Conservation (phyloP, 2,113 vertebrate genomes). For the Gulo gulo region DNA sequence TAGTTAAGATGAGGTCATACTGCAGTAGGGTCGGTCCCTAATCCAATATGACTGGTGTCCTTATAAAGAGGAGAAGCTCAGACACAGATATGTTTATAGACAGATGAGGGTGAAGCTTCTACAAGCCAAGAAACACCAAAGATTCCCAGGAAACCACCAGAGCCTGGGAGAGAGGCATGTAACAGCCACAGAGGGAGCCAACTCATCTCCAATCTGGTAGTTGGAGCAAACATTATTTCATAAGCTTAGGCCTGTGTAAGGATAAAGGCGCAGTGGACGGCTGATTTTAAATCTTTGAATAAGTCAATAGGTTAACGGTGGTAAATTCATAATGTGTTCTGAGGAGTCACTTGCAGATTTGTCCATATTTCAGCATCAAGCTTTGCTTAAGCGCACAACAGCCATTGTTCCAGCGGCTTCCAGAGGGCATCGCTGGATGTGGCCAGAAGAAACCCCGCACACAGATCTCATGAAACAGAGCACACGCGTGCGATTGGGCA, state of each 20-base stretch:
- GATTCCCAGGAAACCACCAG: not conserved
- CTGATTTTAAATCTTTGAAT: not conserved
- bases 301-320: not conserved
- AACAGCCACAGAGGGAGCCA: not conserved
- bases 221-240: not conserved
- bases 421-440: rapidly evolving
- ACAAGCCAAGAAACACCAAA: not conserved
- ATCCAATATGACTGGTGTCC: not conserved
- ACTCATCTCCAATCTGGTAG: not conserved
- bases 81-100: not conserved
- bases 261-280: too few relatives aligned
- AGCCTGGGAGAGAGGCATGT: not conserved
- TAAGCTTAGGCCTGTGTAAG: not conserved
- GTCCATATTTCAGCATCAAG: not conserved
- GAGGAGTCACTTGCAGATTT: too few relatives aligned
- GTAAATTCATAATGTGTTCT: not conserved
- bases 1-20: not conserved
- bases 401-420: not conserved
- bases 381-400: too few relatives aligned
- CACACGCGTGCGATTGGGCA: rapidly evolving
- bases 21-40: not conserved
- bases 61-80: too few relatives aligned
- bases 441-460: rapidly evolving
- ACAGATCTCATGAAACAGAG: not conserved
- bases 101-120: not conserved